phyloP scores from a whole-genome alignment of 2,888 invertebrate species.

The Perizoma affinitatum region DNA sequence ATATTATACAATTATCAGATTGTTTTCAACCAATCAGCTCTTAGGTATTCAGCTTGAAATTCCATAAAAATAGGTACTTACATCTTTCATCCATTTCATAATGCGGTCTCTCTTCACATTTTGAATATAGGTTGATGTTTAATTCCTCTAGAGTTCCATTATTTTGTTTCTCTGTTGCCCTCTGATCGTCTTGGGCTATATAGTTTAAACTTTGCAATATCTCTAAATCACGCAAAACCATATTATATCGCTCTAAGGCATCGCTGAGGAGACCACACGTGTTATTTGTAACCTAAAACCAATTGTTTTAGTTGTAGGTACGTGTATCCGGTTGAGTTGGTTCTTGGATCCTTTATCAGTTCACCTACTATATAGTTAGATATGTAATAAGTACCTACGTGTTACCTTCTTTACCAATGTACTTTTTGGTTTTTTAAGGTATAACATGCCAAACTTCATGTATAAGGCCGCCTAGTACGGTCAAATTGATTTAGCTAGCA shows the following conservation, averaged over 20 bases:
- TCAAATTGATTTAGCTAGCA: too few species aligned
- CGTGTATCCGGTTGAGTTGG: background rate
- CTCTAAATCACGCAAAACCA: slow-evolving; percentile 12
- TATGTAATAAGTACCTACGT: too few species aligned
- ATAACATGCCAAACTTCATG: too few species aligned
- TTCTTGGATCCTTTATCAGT: background rate
- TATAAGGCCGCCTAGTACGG: too few species aligned
- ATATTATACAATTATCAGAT: too few species aligned
- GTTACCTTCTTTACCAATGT: too few species aligned
- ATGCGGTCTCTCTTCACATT: slow-evolving; percentile 87
- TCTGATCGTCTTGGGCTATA: background rate
- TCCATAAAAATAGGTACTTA: slow-evolving; percentile 64
- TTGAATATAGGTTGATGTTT: slow-evolving; percentile 77
- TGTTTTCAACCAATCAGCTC: too few species aligned
- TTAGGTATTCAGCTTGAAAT: too few species aligned
- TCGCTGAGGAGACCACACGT: slow-evolving; percentile 13
- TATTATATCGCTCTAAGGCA: slow-evolving; percentile 18
- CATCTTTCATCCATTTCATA: slow-evolving; percentile 90
- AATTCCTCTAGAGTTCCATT: slow-evolving; percentile 50
- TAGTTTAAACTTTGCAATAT: slow-evolving; percentile 4
- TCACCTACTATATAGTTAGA: too few species aligned
- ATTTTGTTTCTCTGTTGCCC: background rate
- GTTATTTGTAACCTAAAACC: slow-evolving; percentile 10
- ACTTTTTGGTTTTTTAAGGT: too few species aligned
- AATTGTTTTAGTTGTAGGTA: background rate